A percentile compares a stretch with the other conserved stretches of the same genome.
Evolutionary conservation across 2,797 vertebrate species (phyloP).

Genomic region (Spea hammondii): DNA sequence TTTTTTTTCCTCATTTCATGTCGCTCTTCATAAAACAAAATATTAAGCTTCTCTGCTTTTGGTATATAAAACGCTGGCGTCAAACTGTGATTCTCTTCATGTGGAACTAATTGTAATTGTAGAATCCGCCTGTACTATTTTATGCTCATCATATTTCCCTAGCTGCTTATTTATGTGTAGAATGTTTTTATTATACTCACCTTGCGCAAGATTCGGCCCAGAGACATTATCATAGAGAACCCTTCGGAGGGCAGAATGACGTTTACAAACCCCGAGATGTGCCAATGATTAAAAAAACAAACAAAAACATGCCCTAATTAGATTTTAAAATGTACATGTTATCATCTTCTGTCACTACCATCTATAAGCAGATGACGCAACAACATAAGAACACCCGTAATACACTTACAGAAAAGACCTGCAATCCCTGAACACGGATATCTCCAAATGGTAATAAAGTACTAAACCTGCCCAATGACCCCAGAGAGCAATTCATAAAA

Average conservation of each 20-base stretch:
- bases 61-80: conserved; percentile 9
- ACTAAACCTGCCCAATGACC: no score
- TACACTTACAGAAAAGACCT: neutral
- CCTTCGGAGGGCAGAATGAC: neutral
- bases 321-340: no score
- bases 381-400: neutral
- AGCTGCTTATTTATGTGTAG: conserved; percentile 23
- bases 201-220: neutral
- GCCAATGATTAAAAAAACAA: conserved; percentile 10
- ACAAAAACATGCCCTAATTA: neutral
- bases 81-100: conserved; percentile 37
- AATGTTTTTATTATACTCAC: neutral
- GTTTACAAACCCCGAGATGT: neutral
- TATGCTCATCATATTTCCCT: conserved; percentile 12
- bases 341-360: no score
- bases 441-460: no score
- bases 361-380: no score
- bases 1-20: conserved; percentile 7
- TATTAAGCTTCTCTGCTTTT: conserved; percentile 24
- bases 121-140: conserved; percentile 14
- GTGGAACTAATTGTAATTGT: conserved; percentile 50
- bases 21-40: conserved; percentile 17
- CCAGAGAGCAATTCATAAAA: no score
- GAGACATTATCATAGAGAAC: neutral
- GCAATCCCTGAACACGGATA: no score